Evolutionary conservation across 2,888 invertebrate species (phyloP).

Genomic region (Dorcus parallelipipedus): DNA sequence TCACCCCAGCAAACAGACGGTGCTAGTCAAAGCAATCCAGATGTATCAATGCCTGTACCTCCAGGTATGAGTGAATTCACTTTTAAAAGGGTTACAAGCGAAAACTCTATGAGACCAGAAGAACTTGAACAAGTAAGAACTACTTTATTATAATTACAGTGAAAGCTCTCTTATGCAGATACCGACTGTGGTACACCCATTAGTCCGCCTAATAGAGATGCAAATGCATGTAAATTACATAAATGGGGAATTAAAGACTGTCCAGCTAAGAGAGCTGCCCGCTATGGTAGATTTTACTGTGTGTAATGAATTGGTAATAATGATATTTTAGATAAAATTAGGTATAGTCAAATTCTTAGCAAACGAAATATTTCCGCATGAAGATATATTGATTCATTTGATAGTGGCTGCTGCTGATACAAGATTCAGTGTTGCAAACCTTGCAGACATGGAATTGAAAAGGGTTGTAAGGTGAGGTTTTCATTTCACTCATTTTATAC

Average conservation of each 20-base stretch:
- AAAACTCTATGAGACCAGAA: conserved; percentile 69
- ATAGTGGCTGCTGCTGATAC: conserved; percentile 88
- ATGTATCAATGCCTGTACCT: conserved; percentile 56
- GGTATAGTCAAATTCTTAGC: conserved; percentile 80
- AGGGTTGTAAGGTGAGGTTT: conserved; percentile 63
- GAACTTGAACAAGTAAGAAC: conserved; percentile 71
- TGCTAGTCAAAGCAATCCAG: conserved; percentile 25
- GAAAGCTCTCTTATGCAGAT: no score
- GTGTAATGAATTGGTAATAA: no score
- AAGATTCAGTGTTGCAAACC: conserved; percentile 82
- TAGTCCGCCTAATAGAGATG: no score
- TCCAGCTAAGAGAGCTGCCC: no score
- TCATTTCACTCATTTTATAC: conserved; percentile 6
- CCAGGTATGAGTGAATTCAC: conserved; percentile 74
- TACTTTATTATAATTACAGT: neutral
- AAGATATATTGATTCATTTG: conserved; percentile 71
- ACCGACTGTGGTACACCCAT: no score
- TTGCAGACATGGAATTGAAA: conserved; percentile 81
- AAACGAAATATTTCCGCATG: conserved; percentile 71
- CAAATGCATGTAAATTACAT: no score
- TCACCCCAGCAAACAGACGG: conserved; percentile 32
- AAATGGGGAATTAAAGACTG: no score
- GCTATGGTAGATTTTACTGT: no score
- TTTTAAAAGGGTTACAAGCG: conserved; percentile 71
- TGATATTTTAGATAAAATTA: conserved; percentile 59